Conservation (phyloP, 2,113 vertebrate genomes). For the Ciconia stormi region DNA sequence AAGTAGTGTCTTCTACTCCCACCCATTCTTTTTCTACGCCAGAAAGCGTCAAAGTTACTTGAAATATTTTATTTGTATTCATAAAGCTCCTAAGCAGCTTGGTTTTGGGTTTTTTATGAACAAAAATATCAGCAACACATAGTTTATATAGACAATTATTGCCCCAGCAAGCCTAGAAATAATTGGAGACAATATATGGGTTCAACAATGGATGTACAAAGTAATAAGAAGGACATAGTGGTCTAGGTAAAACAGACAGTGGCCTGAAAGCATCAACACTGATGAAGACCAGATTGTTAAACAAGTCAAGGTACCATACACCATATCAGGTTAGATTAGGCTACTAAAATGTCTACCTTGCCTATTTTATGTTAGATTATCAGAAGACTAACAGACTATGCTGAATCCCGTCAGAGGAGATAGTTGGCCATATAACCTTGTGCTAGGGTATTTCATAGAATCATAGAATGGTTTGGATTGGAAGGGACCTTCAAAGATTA, state of each 20-base stretch:
- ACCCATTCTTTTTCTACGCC: not conserved
- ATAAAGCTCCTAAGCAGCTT: not conserved
- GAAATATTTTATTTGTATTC: not conserved
- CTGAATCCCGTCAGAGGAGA: not conserved
- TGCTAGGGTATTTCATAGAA: not conserved
- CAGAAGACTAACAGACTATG: not conserved
- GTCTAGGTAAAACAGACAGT: not conserved
- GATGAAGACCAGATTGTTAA: not conserved
- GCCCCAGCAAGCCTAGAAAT: not conserved
- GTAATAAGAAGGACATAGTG: not conserved
- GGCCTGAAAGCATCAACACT: not conserved
- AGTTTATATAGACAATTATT: not conserved
- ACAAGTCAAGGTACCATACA: not conserved
- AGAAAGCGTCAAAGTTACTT: not conserved
- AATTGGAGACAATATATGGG: not conserved
- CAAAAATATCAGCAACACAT: not conserved
- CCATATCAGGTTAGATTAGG: not conserved
- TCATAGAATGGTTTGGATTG: not conserved
- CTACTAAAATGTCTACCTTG: not conserved
- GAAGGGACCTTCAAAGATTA: not conserved
- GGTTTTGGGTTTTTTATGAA: not conserved
- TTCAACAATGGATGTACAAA: not conserved
- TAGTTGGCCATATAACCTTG: not conserved
- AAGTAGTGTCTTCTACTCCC: not conserved
- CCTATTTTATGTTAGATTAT: not conserved